Evolutionary conservation across 1,140 invertebrate genomes (phyloP).

Genomic region (Agrypnia vestita): DNA sequence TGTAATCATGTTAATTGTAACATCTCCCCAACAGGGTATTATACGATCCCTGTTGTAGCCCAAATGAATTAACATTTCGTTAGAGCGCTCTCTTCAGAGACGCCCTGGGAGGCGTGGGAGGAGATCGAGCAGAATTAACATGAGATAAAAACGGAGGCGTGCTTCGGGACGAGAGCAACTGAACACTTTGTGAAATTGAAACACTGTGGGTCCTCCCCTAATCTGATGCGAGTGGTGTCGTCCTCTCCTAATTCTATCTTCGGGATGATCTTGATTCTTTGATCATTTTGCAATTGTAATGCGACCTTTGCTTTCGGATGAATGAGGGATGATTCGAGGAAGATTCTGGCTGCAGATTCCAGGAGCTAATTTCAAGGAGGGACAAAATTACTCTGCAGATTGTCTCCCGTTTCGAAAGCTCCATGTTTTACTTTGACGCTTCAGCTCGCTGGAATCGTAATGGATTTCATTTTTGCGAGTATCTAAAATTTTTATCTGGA

Average conservation of each 20-base stretch:
- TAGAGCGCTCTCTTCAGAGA: neutral
- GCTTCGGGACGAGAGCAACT: neutral
- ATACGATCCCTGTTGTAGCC: neutral
- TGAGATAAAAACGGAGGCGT: slow-evolving; percentile 56
- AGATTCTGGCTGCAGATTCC: slow-evolving; percentile 1
- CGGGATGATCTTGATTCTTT: slow-evolving; percentile 27
- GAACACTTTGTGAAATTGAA: slow-evolving; percentile 60
- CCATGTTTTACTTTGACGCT: too few species aligned
- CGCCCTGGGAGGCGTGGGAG: neutral
- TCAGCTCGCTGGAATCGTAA: too few species aligned
- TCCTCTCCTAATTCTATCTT: slow-evolving; percentile 36
- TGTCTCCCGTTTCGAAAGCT: too few species aligned
- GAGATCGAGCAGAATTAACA: slow-evolving; percentile 56
- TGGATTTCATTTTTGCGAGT: too few species aligned
- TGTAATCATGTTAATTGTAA: slow-evolving; percentile 35
- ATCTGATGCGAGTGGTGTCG: slow-evolving; percentile 58
- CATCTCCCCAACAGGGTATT: slow-evolving; percentile 9
- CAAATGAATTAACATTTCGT: slow-evolving; percentile 45
- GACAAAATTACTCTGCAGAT: too few species aligned
- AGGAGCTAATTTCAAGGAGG: neutral
- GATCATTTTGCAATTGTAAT: slow-evolving; percentile 28
- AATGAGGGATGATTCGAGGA: neutral
- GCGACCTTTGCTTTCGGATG: slow-evolving; percentile 36
- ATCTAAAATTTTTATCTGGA: too few species aligned
- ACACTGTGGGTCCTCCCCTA: slow-evolving; percentile 51